Conservation (phyloP, 2,113 vertebrate species). For the Lethenteron reissneri region DNA sequence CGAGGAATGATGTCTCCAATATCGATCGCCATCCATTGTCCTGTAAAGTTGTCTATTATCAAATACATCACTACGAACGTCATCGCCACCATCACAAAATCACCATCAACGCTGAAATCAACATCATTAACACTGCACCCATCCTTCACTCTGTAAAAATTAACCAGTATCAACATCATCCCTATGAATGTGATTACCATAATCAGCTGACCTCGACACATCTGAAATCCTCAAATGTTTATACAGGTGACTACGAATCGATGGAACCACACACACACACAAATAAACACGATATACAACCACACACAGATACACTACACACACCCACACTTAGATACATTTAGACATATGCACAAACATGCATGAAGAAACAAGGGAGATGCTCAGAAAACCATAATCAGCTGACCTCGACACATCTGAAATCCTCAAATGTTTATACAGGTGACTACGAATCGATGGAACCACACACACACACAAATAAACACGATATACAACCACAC, state of each 20-base stretch:
- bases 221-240: neutral
- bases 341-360: neutral
- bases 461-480: neutral
- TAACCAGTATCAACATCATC: neutral
- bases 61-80: neutral
- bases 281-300: neutral
- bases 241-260: neutral
- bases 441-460: neutral
- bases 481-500: neutral
- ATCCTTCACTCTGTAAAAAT: neutral
- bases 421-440: neutral
- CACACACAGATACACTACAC: neutral
- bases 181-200: neutral
- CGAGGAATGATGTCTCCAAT: neutral
- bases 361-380: neutral
- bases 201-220: neutral
- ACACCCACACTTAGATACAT: neutral
- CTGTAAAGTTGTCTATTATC: neutral
- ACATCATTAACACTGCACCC: neutral
- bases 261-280: neutral
- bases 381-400: neutral
- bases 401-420: neutral
- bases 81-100: neutral
- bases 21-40: neutral
- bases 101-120: neutral